A percentile compares a stretch with the other conserved stretches of the same genome.
These are phyloP conservation scores for Ptyas mucosa DNA, from an alignment of 2,113 vertebrate genomes.

Conservation along the genomic window DNA sequence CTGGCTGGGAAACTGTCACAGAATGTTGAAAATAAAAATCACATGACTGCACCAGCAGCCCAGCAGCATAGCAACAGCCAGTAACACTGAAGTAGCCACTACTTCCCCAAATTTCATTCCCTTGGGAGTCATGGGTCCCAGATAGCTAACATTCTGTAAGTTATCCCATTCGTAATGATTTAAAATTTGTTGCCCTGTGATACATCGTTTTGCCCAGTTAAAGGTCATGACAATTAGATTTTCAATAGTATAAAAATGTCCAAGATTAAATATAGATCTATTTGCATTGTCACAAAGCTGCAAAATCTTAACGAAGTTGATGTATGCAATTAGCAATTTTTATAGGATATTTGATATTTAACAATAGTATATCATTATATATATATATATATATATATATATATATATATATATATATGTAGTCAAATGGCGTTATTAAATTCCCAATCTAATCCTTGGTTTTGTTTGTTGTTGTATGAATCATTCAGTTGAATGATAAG, in stretches of 20 bases:
- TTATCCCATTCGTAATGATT: not conserved
- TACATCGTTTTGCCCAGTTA: not conserved
- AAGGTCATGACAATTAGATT: not conserved
- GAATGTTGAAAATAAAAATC: not conserved
- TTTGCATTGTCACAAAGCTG: not conserved
- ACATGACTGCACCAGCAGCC: not conserved
- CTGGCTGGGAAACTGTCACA: not conserved
- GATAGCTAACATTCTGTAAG: not conserved
- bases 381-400: not conserved
- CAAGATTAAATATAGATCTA: not conserved
- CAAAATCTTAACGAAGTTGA: not conserved
- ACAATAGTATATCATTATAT: not conserved
- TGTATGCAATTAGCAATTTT: not conserved
- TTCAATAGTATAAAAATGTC: not conserved
- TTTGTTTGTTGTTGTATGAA: not conserved
- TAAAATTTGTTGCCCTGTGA: not conserved
- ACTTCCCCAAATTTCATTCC: not conserved
- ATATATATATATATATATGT: not conserved
- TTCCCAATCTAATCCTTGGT: not conserved
- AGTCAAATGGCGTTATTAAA: not conserved
- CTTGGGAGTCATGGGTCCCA: not conserved
- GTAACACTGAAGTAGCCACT: not conserved
- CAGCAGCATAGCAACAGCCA: not conserved
- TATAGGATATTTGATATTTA: not conserved
- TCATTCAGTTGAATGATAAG: not conserved